Conservation (phyloP, 2,113 vertebrate species). For the Emydocephalus ijimae region DNA sequence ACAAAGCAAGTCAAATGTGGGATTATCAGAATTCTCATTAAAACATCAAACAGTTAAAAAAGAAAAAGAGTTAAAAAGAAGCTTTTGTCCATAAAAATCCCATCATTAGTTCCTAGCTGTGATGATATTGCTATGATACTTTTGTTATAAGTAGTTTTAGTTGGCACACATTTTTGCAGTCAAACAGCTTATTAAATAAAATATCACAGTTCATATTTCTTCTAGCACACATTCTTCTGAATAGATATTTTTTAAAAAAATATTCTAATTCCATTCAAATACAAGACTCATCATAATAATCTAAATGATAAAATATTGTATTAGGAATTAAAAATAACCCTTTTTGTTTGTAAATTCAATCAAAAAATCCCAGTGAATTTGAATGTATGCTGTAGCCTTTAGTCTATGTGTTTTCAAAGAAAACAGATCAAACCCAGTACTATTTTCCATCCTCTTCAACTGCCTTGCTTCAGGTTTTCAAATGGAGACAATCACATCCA, state of each 20-base stretch:
- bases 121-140: background rate
- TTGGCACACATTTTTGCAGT: constrained; percentile 32
- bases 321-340: constrained; percentile 30
- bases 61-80: background rate
- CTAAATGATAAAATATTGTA: constrained; percentile 46
- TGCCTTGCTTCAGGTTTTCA: constrained; percentile 55
- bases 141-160: constrained; percentile 41
- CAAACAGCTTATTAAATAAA: constrained; percentile 55
- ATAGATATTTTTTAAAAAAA: background rate
- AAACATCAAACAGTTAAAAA: background rate
- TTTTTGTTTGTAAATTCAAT: constrained; percentile 32
- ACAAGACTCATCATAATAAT: constrained; percentile 27
- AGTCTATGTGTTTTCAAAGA: constrained; percentile 61
- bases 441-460: constrained; percentile 47
- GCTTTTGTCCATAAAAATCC: background rate
- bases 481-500: constrained; percentile 94
- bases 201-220: constrained; percentile 34
- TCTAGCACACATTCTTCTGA: background rate
- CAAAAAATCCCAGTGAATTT: constrained; percentile 50
- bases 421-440: constrained; percentile 48
- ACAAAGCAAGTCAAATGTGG: background rate
- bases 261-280: constrained; percentile 41
- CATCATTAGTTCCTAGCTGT: background rate
- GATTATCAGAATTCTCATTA: background rate
- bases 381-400: constrained; percentile 42